Evolutionary conservation across 2,113 vertebrate species (phyloP), one percentile per base, ranked within the genome.

Genomic region (Hemiscyllium ocellatum): DNA sequence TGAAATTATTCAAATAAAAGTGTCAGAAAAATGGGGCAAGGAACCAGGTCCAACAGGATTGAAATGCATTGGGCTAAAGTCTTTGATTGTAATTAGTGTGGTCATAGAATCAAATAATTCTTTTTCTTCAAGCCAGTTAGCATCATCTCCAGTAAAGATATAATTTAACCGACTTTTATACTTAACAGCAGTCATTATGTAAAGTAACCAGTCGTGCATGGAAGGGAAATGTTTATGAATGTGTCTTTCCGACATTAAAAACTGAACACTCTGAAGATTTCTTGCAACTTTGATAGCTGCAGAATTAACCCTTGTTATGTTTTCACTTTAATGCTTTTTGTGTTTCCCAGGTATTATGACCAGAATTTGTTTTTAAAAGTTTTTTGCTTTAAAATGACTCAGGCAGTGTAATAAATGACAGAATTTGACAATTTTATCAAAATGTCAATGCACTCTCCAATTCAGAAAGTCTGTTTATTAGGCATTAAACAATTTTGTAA

Each of bases 81-180:
- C 89, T 93, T 93, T 66, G 89, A 66, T 68, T 93, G 61, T 66
- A 93, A 68, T 93, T 93, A 65, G 89, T 37, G 22, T 37, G 17
- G 56, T 66, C 61, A 93, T n/a, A 17, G 61, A 93, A 93, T 37
- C 89, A 93, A 68, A 93, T 19, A 68, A 17, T 66, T n/a, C 61
- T 37, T 66, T 91, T 66, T 68, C 89, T 93, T 93, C 61, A 93
- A 19, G 89, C 33, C 15, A 93, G 89, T 90, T 91, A 13, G 7
- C 29, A 91, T 91, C 56, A 29, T 91, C 87, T 61, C n/a, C 61
- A 22, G n/a, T 91, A 91, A 33, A 66, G 65, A 93, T 65, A 37
- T 37, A 93, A 93, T 68, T 68, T 66, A 93, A 93, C 89, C 37
- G 61, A 66, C 56, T 20, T 89, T 19, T 19, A 65, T 65, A 15